phyloP scores from a whole-genome alignment of 1,140 invertebrate species.

The Zaprionus taronus region DNA sequence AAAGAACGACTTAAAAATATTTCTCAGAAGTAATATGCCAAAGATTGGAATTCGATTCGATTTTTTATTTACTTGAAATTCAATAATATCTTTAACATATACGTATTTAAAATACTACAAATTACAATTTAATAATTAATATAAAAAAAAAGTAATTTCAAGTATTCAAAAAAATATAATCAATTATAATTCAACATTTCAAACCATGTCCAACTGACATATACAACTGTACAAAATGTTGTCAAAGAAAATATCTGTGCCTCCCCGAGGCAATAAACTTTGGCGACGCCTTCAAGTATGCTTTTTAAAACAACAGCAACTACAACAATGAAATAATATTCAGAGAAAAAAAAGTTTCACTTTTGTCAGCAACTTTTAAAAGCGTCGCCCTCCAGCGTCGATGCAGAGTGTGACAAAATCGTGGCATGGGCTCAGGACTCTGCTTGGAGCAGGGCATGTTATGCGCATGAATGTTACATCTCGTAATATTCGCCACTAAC shows the following conservation, averaged over 20 bases:
- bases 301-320: slow-evolving; percentile 25
- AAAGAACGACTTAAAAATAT: no score
- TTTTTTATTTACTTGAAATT: no score
- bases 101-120: no score
- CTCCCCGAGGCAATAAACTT: slow-evolving; percentile 19
- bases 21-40: no score
- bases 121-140: no score
- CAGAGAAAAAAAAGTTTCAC: slow-evolving; percentile 40
- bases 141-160: no score
- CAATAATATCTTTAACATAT: no score
- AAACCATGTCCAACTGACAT: not conserved
- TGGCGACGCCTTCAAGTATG: slow-evolving; percentile 35
- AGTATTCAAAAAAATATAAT: not conserved
- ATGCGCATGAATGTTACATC: slow-evolving; percentile 69
- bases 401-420: slow-evolving; percentile 40
- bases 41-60: no score
- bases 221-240: not conserved
- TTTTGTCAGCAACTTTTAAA: slow-evolving; percentile 40
- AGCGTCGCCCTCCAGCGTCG: slow-evolving; percentile 25
- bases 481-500: slow-evolving; percentile 72
- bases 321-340: not conserved
- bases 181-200: not conserved
- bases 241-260: not conserved
- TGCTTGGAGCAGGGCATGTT: slow-evolving; percentile 35
- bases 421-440: not conserved